These are phyloP conservation scores for Malthinus flaveolus DNA, from an alignment of 2,888 invertebrate species.

Conservation along the genomic window DNA sequence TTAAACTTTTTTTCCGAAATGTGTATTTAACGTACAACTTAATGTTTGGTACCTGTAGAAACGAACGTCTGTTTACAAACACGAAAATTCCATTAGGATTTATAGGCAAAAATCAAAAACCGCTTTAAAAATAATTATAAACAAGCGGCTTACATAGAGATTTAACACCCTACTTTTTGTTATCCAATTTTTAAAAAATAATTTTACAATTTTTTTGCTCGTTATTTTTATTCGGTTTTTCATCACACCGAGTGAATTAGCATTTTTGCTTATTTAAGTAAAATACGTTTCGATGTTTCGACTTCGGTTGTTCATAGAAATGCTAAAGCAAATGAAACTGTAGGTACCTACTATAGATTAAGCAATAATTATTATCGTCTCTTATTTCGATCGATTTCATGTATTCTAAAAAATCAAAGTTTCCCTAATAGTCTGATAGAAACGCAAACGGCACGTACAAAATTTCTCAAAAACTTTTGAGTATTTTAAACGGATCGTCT, in stretches of 20 bases:
- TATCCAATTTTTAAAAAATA: neutral
- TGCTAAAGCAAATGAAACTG: too few species aligned
- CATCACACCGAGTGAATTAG: too few species aligned
- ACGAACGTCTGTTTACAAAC: conserved; percentile 26
- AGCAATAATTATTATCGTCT: too few species aligned
- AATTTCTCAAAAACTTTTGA: too few species aligned
- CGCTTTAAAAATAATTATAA: conserved; percentile 23
- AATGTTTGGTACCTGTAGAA: conserved; percentile 17
- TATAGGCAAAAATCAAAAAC: conserved; percentile 28
- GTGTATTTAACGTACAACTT: conserved; percentile 13
- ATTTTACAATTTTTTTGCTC: conserved; percentile 3
- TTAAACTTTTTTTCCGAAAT: neutral
- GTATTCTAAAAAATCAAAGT: too few species aligned
- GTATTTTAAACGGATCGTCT: too few species aligned
- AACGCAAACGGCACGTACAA: too few species aligned
- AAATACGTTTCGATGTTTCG: too few species aligned
- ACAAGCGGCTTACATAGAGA: conserved; percentile 8
- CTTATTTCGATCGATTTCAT: too few species aligned
- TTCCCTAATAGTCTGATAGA: too few species aligned
- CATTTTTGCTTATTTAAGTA: conserved; percentile 37
- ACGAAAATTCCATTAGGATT: conserved; percentile 35
- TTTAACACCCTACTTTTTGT: neutral
- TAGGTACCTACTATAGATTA: too few species aligned
- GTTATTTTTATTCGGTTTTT: conserved; percentile 33
- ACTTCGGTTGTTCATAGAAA: too few species aligned